Evolutionary conservation across 2,888 invertebrate species (phyloP).

Genomic region (Meliscaeva auricollis): DNA sequence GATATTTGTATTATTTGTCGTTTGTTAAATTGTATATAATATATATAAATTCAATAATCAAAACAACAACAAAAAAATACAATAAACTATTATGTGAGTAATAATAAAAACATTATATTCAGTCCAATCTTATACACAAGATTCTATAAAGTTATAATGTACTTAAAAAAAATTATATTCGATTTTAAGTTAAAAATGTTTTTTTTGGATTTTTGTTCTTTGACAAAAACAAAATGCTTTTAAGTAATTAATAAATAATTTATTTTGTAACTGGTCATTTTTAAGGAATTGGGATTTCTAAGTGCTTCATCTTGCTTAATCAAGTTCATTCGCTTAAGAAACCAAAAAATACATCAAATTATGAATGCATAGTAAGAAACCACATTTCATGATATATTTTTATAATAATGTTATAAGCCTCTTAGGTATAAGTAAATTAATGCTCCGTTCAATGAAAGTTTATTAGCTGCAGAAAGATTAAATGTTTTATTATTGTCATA

Average conservation of each 20-base stretch:
- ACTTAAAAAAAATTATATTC: conserved; percentile 16
- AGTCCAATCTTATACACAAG: conserved; percentile 20
- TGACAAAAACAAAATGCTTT: background rate
- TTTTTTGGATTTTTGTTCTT: conserved; percentile 6
- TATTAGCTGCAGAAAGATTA: too few species aligned
- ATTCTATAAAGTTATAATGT: conserved; percentile 9
- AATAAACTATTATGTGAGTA: conserved; percentile 8
- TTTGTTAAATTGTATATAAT: conserved; percentile 51
- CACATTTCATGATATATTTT: too few species aligned
- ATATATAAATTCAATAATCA: conserved; percentile 17
- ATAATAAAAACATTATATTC: background rate
- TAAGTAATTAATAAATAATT: too few species aligned
- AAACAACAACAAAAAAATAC: background rate
- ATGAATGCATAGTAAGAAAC: too few species aligned
- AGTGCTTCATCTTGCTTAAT: too few species aligned
- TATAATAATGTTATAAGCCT: too few species aligned
- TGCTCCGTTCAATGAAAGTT: too few species aligned
- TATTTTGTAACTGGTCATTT: conserved; percentile 27
- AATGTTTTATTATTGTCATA: too few species aligned
- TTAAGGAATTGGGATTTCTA: too few species aligned
- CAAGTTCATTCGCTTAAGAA: too few species aligned
- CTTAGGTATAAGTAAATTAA: too few species aligned
- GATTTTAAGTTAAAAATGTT: conserved; percentile 23
- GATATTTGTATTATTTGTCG: conserved; percentile 57
- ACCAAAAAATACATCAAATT: too few species aligned